phyloP scores from a whole-genome alignment of 2,113 vertebrate genomes.

The Cryptomyrus ogoouensis region DNA sequence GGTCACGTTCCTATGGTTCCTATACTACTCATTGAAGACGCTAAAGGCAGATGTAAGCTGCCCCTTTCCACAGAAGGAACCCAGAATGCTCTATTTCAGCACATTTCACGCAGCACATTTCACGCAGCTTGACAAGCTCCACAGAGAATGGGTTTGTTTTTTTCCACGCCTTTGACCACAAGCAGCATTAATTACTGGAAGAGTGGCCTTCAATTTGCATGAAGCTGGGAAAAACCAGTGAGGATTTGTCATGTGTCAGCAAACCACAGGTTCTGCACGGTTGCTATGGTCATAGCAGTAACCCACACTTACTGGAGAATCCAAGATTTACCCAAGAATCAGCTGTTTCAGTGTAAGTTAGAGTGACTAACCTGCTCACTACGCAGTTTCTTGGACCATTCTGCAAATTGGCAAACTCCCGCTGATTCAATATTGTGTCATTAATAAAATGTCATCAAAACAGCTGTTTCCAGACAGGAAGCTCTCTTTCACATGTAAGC shows the following conservation, averaged over 20 bases:
- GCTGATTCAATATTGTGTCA: neutral
- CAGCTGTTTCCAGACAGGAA: neutral
- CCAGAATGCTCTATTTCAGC: neutral
- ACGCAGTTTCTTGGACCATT: neutral
- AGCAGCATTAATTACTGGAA: neutral
- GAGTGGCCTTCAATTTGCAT: neutral
- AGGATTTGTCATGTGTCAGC: neutral
- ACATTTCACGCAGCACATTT: neutral
- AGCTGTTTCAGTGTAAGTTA: neutral
- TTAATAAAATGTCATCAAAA: neutral
- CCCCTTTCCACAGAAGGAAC: neutral
- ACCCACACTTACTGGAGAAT: neutral
- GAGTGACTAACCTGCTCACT: neutral
- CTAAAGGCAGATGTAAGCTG: neutral
- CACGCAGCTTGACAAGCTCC: neutral
- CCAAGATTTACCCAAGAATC: neutral
- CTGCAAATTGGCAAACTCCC: neutral
- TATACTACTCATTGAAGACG: neutral
- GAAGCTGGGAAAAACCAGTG: neutral
- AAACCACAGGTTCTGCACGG: neutral
- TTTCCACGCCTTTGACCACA: neutral
- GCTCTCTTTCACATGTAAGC: neutral
- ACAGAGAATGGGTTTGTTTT: neutral
- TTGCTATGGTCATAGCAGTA: neutral
- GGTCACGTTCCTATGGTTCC: neutral